Evolutionary conservation across 53 echinoderm and acorn worm species (phyloP).

Genomic region (Antedon mediterranea): DNA sequence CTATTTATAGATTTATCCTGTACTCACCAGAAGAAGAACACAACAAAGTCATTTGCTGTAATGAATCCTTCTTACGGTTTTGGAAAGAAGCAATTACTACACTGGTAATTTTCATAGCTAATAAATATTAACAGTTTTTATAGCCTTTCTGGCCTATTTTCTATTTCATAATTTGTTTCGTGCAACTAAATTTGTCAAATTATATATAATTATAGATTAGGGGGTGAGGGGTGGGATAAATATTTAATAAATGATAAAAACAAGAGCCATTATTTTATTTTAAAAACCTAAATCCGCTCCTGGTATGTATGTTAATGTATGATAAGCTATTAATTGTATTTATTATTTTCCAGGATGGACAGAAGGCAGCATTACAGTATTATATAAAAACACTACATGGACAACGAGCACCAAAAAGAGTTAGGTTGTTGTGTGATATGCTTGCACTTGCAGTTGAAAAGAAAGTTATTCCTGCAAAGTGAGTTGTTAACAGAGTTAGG

Average conservation of each 20-base stretch:
- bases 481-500: conserved; percentile 16
- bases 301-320: too few species aligned
- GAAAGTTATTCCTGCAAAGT: conserved; percentile 58
- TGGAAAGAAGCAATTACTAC: conserved; percentile 24
- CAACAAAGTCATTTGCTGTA: conserved; percentile 53
- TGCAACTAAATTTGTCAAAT: too few species aligned
- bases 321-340: not conserved
- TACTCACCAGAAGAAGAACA: conserved; percentile 72
- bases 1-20: conserved; percentile 39
- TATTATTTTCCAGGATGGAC: conserved; percentile 24
- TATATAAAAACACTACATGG: conserved; percentile 55
- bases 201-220: too few species aligned
- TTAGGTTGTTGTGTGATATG: conserved; percentile 60
- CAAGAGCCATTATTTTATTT: too few species aligned
- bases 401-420: conserved; percentile 38
- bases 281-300: too few species aligned
- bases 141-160: not conserved
- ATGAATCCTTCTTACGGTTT: conserved; percentile 57
- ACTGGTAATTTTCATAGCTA: not conserved
- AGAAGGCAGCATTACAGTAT: conserved; percentile 41
- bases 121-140: not conserved
- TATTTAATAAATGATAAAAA: too few species aligned
- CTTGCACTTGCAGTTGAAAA: conserved; percentile 49
- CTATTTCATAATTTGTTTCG: too few species aligned
- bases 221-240: too few species aligned